Evolutionary conservation across 2,113 vertebrate genomes (phyloP), one percentile per base, ranked within the genome.

Genomic region (Columbina picui): DNA sequence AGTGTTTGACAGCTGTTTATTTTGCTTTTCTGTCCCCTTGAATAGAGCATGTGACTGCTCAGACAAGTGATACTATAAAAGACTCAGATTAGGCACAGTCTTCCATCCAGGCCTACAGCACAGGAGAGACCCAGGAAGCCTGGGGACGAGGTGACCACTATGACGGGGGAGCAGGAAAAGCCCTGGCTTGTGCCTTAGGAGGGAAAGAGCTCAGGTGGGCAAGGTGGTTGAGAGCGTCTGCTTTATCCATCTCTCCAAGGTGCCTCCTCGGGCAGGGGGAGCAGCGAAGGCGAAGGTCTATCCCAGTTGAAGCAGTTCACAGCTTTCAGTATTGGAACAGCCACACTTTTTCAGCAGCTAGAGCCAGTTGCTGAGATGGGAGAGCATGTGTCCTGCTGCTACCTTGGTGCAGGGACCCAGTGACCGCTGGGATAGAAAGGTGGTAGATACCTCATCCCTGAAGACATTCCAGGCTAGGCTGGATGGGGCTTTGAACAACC

Each of bases 211-310:
- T 57, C 43, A 8, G 26, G 14, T 65, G 53, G 14, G 21, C 29
- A 25, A 67, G 73, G 52, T 3, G 8, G n/a, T 15, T 1, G 0
- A 2, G 3, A 41, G 15, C 2, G 0, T 20, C 74, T 81, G 50
- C 56, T 60, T 53, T 73, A 14, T 34, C 10, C 21, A 0, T 60
- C 56, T 69, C 50, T 12, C 25, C 0, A 1, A 30, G 77, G 20
- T 57, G 12, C 17, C 19, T 45, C 49, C 18, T 45, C 1, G 1
- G 14, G 3, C 55, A 34, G 65, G 36, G 70, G 27, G 45, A 49
- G 65, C 2, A 10, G 2, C 68, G 38, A 52, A 38, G 43, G 6
- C 2, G 0, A 19, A 74, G 30, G 26, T 26, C 18, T 12, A 5
- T 16, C 43, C 56, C 47, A 11, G 14, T 6, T 12, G 2, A 36